A percentile compares a stretch with the other conserved stretches of the same genome.
These are phyloP conservation scores for Diaphora mendica DNA, from an alignment of 2,888 invertebrate genomes.

Conservation along the genomic window DNA sequence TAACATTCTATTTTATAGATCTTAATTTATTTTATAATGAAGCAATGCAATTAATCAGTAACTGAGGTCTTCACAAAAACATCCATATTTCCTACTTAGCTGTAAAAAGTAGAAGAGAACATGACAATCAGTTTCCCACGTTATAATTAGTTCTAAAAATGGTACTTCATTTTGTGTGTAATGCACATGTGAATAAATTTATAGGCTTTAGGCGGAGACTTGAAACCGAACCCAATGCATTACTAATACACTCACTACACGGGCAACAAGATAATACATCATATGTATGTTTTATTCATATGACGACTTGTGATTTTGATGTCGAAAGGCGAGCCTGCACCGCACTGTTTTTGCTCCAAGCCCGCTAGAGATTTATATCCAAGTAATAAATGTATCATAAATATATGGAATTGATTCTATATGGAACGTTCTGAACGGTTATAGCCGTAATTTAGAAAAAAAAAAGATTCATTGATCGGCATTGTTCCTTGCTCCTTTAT, in stretches of 20 bases:
- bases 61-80: not conserved
- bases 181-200: slow-evolving; percentile 40
- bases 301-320: slow-evolving; percentile 75
- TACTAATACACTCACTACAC: slow-evolving; percentile 55
- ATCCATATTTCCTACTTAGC: not conserved
- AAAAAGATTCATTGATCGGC: slow-evolving; percentile 47
- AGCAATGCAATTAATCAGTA: not conserved
- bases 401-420: slow-evolving; percentile 59
- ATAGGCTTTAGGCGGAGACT: slow-evolving; percentile 31
- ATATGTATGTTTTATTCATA: slow-evolving; percentile 80
- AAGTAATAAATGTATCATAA: slow-evolving; percentile 68
- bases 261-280: slow-evolving; percentile 73
- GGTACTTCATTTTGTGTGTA: slow-evolving; percentile 21
- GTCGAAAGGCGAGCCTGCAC: slow-evolving; percentile 64
- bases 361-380: slow-evolving; percentile 63
- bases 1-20: not conserved
- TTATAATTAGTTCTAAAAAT: slow-evolving; percentile 30
- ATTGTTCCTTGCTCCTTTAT: slow-evolving; percentile 42
- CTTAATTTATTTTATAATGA: not conserved
- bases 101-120: not conserved
- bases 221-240: slow-evolving; percentile 54
- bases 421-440: slow-evolving; percentile 47
- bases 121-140: slow-evolving; percentile 13
- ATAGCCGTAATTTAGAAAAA: slow-evolving; percentile 50
- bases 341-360: slow-evolving; percentile 64